phyloP scores from a whole-genome alignment of 2,888 invertebrate genomes.

The Meganola albula region DNA sequence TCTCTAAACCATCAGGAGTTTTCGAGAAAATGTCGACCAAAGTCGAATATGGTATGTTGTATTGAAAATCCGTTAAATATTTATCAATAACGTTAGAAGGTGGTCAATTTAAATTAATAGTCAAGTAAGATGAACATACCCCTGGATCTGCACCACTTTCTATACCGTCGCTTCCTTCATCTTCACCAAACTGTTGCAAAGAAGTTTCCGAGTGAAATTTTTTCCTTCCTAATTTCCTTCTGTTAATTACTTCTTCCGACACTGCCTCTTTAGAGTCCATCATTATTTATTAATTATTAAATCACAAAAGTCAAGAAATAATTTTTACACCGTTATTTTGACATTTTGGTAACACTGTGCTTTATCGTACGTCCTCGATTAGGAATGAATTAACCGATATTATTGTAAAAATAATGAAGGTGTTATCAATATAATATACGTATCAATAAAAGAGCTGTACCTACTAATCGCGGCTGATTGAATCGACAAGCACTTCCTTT shows the following conservation, averaged over 20 bases:
- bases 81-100: too few species aligned
- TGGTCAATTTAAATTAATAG: too few species aligned
- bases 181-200: conserved; percentile 52
- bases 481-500: conserved; percentile 22
- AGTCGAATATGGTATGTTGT: too few species aligned
- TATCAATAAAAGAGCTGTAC: conserved; percentile 45
- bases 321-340: conserved; percentile 9
- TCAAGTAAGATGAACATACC: conserved; percentile 36
- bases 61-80: too few species aligned
- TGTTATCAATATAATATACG: too few species aligned
- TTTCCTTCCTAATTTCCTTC: conserved; percentile 55
- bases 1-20: too few species aligned
- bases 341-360: conserved; percentile 32
- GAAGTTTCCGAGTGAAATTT: conserved; percentile 67
- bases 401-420: conserved; percentile 42
- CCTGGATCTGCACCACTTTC: conserved; percentile 44
- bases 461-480: conserved; percentile 36
- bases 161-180: conserved; percentile 32
- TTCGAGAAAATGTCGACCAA: too few species aligned
- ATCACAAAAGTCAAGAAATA: neutral
- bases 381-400: conserved; percentile 55
- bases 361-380: conserved; percentile 48
- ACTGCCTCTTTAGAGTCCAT: conserved; percentile 43
- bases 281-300: conserved; percentile 31
- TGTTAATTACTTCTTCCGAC: conserved; percentile 51